phyloP scores from a whole-genome alignment of 1,140 invertebrate genomes.

The Cepaea nemoralis region DNA sequence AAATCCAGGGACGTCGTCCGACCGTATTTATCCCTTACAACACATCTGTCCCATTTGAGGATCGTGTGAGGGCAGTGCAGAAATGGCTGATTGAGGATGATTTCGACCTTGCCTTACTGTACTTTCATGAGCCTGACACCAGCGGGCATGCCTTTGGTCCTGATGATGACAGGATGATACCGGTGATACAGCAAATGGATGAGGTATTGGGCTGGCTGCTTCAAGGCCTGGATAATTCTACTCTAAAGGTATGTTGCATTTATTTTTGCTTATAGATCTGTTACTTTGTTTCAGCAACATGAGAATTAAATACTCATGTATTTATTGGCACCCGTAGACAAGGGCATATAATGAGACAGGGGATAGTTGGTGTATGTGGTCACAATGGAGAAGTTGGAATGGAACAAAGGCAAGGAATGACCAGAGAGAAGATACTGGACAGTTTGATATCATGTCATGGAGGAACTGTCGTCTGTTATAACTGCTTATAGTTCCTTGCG shows the following conservation, averaged over 20 bases:
- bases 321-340: too few species aligned
- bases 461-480: too few species aligned
- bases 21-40: slow-evolving; percentile 67
- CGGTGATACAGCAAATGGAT: slow-evolving; percentile 50
- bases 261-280: too few species aligned
- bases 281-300: too few species aligned
- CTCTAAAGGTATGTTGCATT: slow-evolving; percentile 65
- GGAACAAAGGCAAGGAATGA: too few species aligned
- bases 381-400: too few species aligned
- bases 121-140: slow-evolving; percentile 82
- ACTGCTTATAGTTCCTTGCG: too few species aligned
- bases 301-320: too few species aligned
- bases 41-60: slow-evolving; percentile 72
- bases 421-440: too few species aligned
- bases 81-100: slow-evolving; percentile 79
- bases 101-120: slow-evolving; percentile 76
- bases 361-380: too few species aligned
- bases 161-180: slow-evolving; percentile 50
- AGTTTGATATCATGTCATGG: too few species aligned
- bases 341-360: too few species aligned
- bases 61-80: slow-evolving; percentile 75
- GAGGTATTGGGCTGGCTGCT: slow-evolving; percentile 61
- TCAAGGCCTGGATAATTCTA: slow-evolving; percentile 51
- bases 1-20: slow-evolving; percentile 50
- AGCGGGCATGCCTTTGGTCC: slow-evolving; percentile 72